Evolutionary conservation across 2,113 vertebrate species (phyloP).

Genomic region (Xiphias gladius): DNA sequence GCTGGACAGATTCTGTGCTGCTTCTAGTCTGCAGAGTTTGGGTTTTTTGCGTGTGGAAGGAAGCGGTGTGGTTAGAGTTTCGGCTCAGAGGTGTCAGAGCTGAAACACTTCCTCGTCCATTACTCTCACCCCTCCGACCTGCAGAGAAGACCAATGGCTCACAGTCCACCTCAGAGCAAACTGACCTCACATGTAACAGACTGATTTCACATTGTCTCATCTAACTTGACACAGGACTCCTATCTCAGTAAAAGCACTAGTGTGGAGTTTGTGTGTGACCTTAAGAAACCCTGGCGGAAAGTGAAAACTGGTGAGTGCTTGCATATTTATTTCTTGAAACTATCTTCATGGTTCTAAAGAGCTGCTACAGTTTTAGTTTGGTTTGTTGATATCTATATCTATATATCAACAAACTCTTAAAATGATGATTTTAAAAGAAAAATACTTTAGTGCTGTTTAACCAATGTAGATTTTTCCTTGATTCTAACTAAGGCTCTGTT

Average conservation of each 20-base stretch:
- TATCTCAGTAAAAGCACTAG: background rate
- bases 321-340: slow-evolving; percentile 16
- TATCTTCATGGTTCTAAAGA: background rate
- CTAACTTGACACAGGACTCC: background rate
- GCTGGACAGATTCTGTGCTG: background rate
- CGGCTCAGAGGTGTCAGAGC: slow-evolving; percentile 37
- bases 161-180: background rate
- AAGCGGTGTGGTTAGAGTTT: slow-evolving; percentile 69
- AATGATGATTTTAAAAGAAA: background rate
- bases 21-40: slow-evolving; percentile 14
- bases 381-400: background rate
- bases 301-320: slow-evolving; percentile 62
- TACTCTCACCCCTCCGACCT: slow-evolving; percentile 19
- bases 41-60: slow-evolving; percentile 64
- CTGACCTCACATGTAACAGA: slow-evolving; percentile 32
- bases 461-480: background rate
- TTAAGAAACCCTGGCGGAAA: slow-evolving; percentile 21
- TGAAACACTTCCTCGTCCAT: slow-evolving; percentile 73
- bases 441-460: background rate
- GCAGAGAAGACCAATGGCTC: slow-evolving; percentile 12
- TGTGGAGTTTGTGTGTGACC: background rate
- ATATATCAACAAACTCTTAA: background rate
- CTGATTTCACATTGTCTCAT: background rate
- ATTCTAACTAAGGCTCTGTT: too few species aligned
- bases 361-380: background rate